A percentile compares a stretch with the other conserved stretches of the same genome.
Evolutionary conservation across 2,888 invertebrate genomes (phyloP).

Genomic region (Microdon myrmicae): DNA sequence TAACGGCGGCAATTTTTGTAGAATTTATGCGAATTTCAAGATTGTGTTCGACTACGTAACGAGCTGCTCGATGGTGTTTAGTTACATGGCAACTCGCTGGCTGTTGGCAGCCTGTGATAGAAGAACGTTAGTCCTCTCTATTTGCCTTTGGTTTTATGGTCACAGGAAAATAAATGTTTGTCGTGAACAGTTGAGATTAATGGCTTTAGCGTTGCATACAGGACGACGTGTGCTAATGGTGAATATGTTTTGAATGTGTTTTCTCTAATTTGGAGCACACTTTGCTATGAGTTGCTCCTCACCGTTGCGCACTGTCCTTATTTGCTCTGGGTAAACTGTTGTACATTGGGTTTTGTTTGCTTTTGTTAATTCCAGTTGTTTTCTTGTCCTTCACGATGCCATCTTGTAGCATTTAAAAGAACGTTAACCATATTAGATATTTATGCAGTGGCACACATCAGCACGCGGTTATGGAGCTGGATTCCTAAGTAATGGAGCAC

Average conservation of each 20-base stretch:
- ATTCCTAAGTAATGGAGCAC: no score
- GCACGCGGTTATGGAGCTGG: no score
- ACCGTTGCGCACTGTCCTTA: no score
- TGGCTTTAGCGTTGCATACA: constrained; percentile 2
- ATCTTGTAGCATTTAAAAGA: no score
- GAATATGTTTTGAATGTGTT: constrained; percentile 39
- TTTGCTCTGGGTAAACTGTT: no score
- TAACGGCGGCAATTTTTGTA: constrained; percentile 50
- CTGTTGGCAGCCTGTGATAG: not conserved
- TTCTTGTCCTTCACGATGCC: no score
- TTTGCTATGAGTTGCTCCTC: no score
- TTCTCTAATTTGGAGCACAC: constrained; percentile 47
- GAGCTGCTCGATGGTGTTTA: constrained; percentile 1
- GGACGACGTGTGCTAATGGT: no score
- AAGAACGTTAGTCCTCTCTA: constrained; percentile 46
- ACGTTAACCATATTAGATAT: no score
- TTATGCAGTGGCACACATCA: no score
- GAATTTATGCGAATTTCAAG: constrained; percentile 48
- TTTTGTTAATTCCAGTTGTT: no score
- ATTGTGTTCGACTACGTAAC: constrained; percentile 33
- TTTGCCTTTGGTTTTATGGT: constrained; percentile 51
- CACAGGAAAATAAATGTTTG: constrained; percentile 48
- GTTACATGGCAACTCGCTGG: not conserved
- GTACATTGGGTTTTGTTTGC: no score
- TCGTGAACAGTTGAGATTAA: constrained; percentile 43